Base-by-base conservation (phyloP, 2,888 invertebrate species). In the Schizotus pectinicornis region DNA sequence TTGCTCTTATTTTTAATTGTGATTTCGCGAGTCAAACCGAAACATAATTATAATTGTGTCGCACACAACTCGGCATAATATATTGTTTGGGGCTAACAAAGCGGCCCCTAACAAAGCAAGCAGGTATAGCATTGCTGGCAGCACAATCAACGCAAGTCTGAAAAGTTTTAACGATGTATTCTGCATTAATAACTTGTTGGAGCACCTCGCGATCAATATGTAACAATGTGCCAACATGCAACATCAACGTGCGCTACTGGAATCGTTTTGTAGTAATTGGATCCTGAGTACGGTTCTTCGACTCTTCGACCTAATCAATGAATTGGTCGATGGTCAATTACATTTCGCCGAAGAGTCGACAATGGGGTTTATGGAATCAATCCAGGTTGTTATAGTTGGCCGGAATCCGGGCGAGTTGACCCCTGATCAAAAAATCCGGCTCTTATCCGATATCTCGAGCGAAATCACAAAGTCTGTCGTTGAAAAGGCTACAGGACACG, bases 151-250 rank as follows among this genome's bases (percentile, higher is more conserved):
- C 73, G 75, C 77, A 75, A 79, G 78, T 79, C 77, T 79, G 78
- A 79, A 79, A 79, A 78, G 77, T 78, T 79, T 79, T 79, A 79
- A 79, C 79, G 79, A 79, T 77, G 78, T 79, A 79, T 79, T 77
- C 73, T 76, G 76, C 74, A 77, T 78, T 78, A 79, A 79, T 79
- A 79, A 79, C 78, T 79, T 77, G 78, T 74, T 73, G 74, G 74
- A 76, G 76, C 71, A 74, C 73, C 66, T 66, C 69, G 65, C 71
- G 77, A 77, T 77, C 78, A 72, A 78, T 78, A 77, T 69, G 70
- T 68, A 70, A 73, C 73, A 72, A 73, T 73, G 67, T 71, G 64
- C 62, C 60, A 63, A 64, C 67, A 67, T 72, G 65, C 69, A 67
- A 52, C 65, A 68, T 69, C 66, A 66, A 54, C 59, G 56, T 49